A percentile compares a stretch with the other conserved stretches of the same genome.
Conservation (phyloP, 2,797 vertebrate genomes). For the Balearica regulorum region DNA sequence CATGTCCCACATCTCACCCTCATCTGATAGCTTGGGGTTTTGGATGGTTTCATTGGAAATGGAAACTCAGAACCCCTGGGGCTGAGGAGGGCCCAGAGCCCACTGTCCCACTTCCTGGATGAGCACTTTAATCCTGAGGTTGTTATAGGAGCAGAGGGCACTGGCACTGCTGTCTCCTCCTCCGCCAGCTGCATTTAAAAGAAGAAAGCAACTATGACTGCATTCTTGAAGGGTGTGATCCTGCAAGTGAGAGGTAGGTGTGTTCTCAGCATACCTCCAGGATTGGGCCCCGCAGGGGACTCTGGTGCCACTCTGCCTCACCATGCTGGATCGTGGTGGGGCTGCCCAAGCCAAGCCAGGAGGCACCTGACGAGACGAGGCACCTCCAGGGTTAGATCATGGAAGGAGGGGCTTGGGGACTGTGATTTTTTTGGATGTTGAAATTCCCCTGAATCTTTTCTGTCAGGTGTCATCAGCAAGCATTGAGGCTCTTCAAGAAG, state of each 20-base stretch:
- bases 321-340: rapidly evolving
- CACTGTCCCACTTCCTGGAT: not conserved
- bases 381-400: not conserved
- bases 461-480: not conserved
- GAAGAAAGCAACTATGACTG: slow-evolving; percentile 16
- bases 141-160: slow-evolving; percentile 38
- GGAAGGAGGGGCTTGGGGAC: not conserved
- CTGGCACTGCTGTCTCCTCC: not conserved
- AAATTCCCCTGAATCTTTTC: not conserved
- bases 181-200: slow-evolving; percentile 29
- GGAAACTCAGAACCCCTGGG: slow-evolving; percentile 26
- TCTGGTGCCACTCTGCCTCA: not conserved
- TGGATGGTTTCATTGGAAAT: slow-evolving; percentile 30
- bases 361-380: rapidly evolving
- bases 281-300: not conserved
- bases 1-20: not conserved
- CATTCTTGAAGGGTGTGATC: slow-evolving; percentile 56
- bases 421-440: not conserved
- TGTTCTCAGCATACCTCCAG: slow-evolving; percentile 34
- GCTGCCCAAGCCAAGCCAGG: not conserved
- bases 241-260: not conserved
- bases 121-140: slow-evolving; percentile 21
- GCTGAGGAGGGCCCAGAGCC: slow-evolving; percentile 50
- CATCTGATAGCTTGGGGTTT: not conserved
- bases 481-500: not conserved